Conservation (phyloP, 1,140 invertebrate species). For the Lanistes nyassanus region DNA sequence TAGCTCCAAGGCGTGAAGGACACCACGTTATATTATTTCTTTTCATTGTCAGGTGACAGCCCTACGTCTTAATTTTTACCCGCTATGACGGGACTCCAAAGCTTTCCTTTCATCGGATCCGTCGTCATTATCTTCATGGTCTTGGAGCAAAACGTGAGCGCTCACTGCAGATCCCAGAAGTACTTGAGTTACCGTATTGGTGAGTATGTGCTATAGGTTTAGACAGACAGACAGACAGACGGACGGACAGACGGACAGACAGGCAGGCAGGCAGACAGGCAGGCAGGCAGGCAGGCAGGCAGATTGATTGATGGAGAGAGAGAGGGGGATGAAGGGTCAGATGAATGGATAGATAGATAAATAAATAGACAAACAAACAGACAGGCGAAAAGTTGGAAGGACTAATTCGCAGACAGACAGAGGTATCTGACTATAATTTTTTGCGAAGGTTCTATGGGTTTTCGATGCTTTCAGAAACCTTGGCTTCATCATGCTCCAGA, state of each 20-base stretch:
- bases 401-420: too few species aligned
- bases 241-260: too few species aligned
- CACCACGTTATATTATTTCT: not conserved
- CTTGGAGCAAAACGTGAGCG: not conserved
- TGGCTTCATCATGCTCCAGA: not conserved
- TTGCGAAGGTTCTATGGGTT: too few species aligned
- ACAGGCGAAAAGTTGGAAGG: too few species aligned
- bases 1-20: too few species aligned
- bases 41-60: not conserved
- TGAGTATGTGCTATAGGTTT: not conserved
- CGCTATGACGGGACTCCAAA: not conserved
- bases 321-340: too few species aligned
- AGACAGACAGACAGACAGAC: too few species aligned
- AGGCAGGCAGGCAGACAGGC: too few species aligned
- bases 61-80: not conserved
- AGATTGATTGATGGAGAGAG: not conserved
- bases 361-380: too few species aligned
- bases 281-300: too few species aligned
- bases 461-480: not conserved
- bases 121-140: conserved; percentile 1
- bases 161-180: not conserved
- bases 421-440: too few species aligned
- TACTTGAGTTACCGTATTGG: not conserved
- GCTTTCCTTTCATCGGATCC: not conserved
- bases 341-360: too few species aligned